Conservation (phyloP, 2,888 invertebrate genomes). For the Cephus pygmeus region DNA sequence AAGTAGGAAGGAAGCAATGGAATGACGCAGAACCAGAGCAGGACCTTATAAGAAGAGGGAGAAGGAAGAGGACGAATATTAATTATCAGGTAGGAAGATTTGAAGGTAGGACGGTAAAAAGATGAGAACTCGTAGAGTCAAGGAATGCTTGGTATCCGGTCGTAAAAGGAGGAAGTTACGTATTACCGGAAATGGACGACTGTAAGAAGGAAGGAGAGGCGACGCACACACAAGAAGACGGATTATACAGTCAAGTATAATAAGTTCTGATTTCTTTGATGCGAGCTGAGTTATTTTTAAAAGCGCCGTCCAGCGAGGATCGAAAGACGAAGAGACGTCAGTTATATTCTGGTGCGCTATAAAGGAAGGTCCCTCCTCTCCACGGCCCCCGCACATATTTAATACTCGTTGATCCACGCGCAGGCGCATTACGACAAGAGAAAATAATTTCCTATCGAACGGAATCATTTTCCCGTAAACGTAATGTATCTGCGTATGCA, state of each 20-base stretch:
- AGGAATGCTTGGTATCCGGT: background rate
- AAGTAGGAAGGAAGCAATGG: conserved; percentile 36
- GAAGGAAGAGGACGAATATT: background rate
- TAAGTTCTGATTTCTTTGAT: conserved; percentile 10
- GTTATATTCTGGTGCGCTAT: conserved; percentile 26
- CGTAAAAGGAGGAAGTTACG: background rate
- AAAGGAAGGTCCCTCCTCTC: conserved; percentile 63
- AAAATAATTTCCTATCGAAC: background rate
- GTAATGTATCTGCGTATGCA: background rate
- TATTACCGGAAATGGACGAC: background rate
- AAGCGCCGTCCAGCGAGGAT: background rate
- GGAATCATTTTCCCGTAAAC: background rate
- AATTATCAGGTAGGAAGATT: background rate
- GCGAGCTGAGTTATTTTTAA: conserved; percentile 1
- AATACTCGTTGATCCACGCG: conserved; percentile 50
- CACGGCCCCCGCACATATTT: conserved; percentile 65
- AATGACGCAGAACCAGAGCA: conserved; percentile 9
- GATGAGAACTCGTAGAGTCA: background rate
- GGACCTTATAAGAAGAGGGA: background rate
- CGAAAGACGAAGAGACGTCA: conserved; percentile 20
- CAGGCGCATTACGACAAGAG: conserved; percentile 1
- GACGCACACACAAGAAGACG: conserved; percentile 35
- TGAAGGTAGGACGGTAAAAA: background rate
- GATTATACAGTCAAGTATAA: conserved; percentile 15
- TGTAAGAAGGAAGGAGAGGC: conserved; percentile 30